phyloP scores from a whole-genome alignment of 1,140 invertebrate species.

The Nomia melanderi region DNA sequence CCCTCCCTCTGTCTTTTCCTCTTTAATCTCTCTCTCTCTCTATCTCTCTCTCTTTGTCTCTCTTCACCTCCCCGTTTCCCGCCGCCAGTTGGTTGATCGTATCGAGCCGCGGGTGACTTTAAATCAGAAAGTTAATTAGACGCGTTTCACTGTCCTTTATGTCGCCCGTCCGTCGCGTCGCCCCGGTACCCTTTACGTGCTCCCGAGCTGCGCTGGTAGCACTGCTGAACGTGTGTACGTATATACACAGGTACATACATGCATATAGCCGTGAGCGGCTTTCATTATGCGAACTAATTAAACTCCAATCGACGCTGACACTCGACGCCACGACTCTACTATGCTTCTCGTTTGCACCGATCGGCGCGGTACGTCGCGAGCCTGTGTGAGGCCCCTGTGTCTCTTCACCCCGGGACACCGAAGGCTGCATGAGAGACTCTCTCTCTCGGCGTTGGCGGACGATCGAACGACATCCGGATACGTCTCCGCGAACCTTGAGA shows the following conservation, averaged over 20 bases:
- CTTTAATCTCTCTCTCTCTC: conserved; percentile 11
- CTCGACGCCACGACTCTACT: conserved; percentile 42
- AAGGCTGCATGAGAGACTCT: no score
- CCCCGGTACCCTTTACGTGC: conserved; percentile 27
- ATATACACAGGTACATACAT: no score
- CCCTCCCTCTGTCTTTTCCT: neutral
- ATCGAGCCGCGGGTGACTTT: conserved; percentile 72
- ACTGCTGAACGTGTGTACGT: no score
- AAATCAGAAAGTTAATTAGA: conserved; percentile 77
- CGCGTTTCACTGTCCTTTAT: conserved; percentile 71
- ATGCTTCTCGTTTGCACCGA: conserved; percentile 46
- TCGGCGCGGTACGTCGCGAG: conserved; percentile 23
- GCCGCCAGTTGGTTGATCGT: conserved; percentile 61
- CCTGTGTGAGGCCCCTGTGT: neutral
- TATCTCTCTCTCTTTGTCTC: conserved; percentile 1
- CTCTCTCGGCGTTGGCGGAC: neutral
- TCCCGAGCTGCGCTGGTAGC: conserved; percentile 18
- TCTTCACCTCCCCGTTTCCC: conserved; percentile 11
- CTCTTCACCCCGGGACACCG: no score
- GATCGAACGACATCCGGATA: conserved; percentile 19
- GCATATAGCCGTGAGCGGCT: conserved; percentile 45
- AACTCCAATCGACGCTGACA: conserved; percentile 70
- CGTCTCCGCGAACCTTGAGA: neutral
- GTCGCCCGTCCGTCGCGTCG: conserved; percentile 58
- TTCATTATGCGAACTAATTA: conserved; percentile 75